These are phyloP conservation scores for Limnephilus auricula DNA, from an alignment of 2,888 invertebrate genomes.

Conservation along the genomic window DNA sequence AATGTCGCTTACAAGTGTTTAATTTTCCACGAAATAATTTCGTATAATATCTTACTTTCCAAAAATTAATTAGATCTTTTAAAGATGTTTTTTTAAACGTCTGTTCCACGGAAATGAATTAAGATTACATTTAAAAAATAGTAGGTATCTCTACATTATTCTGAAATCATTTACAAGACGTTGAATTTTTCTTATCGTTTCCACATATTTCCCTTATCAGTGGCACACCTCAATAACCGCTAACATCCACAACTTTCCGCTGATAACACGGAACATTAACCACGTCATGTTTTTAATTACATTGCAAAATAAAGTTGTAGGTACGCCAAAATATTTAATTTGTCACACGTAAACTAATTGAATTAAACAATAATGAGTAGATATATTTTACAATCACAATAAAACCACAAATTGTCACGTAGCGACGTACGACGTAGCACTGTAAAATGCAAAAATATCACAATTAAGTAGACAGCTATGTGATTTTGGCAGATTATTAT, in stretches of 20 bases:
- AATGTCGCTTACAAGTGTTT: background rate
- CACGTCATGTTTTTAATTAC: conserved; percentile 21
- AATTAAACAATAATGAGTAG: background rate
- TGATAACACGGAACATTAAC: background rate
- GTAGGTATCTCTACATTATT: background rate
- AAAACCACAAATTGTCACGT: background rate
- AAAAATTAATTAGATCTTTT: background rate
- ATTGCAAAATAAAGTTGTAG: background rate
- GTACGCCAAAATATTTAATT: background rate
- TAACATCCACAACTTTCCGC: conserved; percentile 3
- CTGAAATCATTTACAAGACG: background rate
- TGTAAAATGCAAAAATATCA: too few relatives aligned
- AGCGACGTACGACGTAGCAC: background rate
- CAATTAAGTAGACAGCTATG: too few relatives aligned
- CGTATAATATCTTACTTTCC: background rate
- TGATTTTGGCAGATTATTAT: background rate
- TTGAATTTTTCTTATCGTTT: background rate
- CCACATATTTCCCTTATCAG: conserved; percentile 11
- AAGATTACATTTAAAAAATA: background rate
- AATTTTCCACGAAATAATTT: background rate
- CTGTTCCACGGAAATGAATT: background rate
- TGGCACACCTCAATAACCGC: conserved; percentile 19
- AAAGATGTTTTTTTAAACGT: background rate
- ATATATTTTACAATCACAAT: background rate
- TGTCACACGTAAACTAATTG: background rate